A percentile compares a stretch with the other conserved stretches of the same genome.
These are phyloP conservation scores for Larimichthys polyactis DNA, from an alignment of 2,113 vertebrate genomes.

Conservation along the genomic window DNA sequence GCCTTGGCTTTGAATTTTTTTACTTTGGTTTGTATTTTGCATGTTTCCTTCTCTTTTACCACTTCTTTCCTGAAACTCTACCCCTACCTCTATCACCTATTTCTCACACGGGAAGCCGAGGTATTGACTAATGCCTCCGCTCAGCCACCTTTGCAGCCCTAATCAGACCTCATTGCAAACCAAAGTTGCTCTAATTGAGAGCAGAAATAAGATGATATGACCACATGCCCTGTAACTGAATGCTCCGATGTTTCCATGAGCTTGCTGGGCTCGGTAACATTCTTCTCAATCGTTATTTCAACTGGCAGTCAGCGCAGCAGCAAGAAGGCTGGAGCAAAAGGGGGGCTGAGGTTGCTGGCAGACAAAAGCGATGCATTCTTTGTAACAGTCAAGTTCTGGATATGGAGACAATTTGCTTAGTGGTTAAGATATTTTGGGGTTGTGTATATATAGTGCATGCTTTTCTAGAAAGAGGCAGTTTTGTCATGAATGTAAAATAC, in stretches of 20 bases:
- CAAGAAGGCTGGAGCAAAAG: slow-evolving; percentile 55
- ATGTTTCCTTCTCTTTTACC: slow-evolving; percentile 3
- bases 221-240: slow-evolving; percentile 50
- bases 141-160: slow-evolving; percentile 51
- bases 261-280: slow-evolving; percentile 60
- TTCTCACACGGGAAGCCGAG: slow-evolving; percentile 26
- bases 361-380: slow-evolving; percentile 77
- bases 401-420: slow-evolving; percentile 77
- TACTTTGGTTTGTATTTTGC: slow-evolving; percentile 30
- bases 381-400: slow-evolving; percentile 76
- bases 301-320: slow-evolving; percentile 69
- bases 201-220: slow-evolving; percentile 51
- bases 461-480: slow-evolving; percentile 55
- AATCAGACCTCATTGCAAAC: slow-evolving; percentile 58
- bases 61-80: slow-evolving; percentile 21
- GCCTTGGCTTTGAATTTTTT: slow-evolving; percentile 17
- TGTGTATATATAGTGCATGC: slow-evolving; percentile 58
- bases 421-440: slow-evolving; percentile 77
- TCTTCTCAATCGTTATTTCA: slow-evolving; percentile 72
- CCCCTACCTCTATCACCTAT: not conserved
- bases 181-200: slow-evolving; percentile 54
- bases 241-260: slow-evolving; percentile 48
- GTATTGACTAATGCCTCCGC: slow-evolving; percentile 34
- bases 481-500: slow-evolving; percentile 50
- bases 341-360: slow-evolving; percentile 80